A percentile compares a stretch with the other conserved stretches of the same genome.
These are phyloP conservation scores for Meteorus cinctellus DNA, from an alignment of 2,888 invertebrate genomes.

Conservation along the genomic window DNA sequence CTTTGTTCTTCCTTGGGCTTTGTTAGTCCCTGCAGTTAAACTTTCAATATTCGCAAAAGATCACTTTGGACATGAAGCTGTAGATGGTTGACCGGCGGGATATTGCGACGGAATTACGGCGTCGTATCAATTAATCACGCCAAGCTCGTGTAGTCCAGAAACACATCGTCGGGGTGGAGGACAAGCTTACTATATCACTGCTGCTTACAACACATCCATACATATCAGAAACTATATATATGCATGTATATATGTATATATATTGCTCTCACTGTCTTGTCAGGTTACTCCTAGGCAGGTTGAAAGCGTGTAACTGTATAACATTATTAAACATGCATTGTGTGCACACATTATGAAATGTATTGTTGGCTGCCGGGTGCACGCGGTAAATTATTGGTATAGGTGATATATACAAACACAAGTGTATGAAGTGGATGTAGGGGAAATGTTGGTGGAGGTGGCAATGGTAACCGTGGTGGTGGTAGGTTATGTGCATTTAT, in stretches of 20 bases:
- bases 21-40: neutral
- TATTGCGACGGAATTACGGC: constrained; percentile 52
- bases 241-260: constrained; percentile 23
- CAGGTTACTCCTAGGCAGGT: neutral
- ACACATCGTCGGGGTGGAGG: constrained; percentile 23
- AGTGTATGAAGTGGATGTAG: neutral
- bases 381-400: constrained; percentile 54
- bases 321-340: constrained; percentile 52
- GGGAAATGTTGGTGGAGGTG: neutral
- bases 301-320: constrained; percentile 50
- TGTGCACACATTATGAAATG: constrained; percentile 55
- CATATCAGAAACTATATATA: constrained; percentile 7
- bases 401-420: constrained; percentile 49
- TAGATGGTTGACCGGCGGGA: constrained; percentile 28
- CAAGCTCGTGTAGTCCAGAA: constrained; percentile 46
- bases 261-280: constrained; percentile 18
- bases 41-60: constrained; percentile 22
- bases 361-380: constrained; percentile 54
- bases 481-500: neutral
- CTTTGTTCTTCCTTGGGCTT: neutral
- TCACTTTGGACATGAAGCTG: constrained; percentile 10
- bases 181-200: constrained; percentile 6
- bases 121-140: constrained; percentile 62
- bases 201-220: constrained; percentile 29
- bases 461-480: neutral